phyloP scores from a whole-genome alignment of 2,888 invertebrate genomes.

The Caenorhabditis sinica region DNA sequence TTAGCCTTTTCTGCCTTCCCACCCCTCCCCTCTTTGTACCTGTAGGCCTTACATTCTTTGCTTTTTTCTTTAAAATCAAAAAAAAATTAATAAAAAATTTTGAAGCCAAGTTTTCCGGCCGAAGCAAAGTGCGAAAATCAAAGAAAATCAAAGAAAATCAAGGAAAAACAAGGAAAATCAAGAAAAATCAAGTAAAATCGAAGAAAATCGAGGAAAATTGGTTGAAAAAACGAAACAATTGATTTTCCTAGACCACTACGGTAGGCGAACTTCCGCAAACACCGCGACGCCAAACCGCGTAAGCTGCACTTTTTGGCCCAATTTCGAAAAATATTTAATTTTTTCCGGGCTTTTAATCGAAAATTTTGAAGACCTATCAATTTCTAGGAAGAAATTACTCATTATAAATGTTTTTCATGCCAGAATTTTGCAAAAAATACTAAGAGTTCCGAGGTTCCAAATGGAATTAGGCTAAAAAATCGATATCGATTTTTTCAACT shows the following conservation, averaged over 20 bases:
- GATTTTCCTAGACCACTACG: conserved; percentile 11
- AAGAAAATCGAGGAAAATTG: background rate
- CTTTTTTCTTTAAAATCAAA: background rate
- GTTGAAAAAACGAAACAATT: background rate
- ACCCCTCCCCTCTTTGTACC: background rate
- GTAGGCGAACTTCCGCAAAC: conserved; percentile 36
- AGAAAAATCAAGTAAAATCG: background rate
- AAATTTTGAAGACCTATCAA: background rate
- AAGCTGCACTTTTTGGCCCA: conserved; percentile 22
- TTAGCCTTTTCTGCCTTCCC: background rate
- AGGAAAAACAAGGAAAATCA: background rate
- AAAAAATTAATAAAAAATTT: background rate
- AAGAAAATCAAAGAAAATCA: background rate
- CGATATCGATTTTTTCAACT: too few species aligned
- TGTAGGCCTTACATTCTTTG: conserved; percentile 22
- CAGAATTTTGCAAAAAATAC: too few species aligned
- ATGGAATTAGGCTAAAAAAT: too few species aligned
- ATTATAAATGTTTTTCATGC: too few species aligned
- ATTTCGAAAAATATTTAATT: conserved; percentile 31
- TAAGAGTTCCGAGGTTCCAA: too few species aligned
- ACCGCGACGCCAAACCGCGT: conserved; percentile 22
- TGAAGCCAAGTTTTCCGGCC: background rate
- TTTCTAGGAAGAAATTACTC: too few species aligned
- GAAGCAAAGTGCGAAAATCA: background rate
- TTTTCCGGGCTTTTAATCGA: background rate